These are phyloP conservation scores for Drosophila mojavensis DNA, from an alignment of 1,140 invertebrate genomes.

Conservation along the genomic window DNA sequence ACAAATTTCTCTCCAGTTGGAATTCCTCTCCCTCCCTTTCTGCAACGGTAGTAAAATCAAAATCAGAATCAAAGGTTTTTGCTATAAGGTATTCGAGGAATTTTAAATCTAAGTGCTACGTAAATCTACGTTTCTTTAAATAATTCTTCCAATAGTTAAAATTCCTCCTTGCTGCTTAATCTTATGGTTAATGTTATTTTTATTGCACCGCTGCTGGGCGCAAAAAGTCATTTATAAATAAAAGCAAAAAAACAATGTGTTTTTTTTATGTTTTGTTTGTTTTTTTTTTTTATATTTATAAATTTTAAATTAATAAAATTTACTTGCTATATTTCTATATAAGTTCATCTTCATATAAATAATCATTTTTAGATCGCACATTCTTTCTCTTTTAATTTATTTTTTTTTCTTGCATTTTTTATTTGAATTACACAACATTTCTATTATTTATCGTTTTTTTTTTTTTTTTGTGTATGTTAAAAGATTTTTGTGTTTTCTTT, in stretches of 20 bases:
- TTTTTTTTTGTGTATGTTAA: constrained; percentile 60
- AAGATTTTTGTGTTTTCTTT: constrained; percentile 56
- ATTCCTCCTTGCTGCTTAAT: too few species aligned
- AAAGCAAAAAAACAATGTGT: constrained; percentile 1
- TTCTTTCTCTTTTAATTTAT: constrained; percentile 48
- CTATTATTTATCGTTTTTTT: constrained; percentile 73
- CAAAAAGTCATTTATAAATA: constrained; percentile 26
- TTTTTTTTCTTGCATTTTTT: constrained; percentile 57
- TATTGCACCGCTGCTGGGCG: too few species aligned
- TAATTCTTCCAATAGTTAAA: too few species aligned
- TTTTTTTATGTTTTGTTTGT: constrained; percentile 40
- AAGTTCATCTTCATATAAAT: constrained; percentile 79
- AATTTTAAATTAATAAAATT: constrained; percentile 82
- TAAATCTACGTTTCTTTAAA: too few species aligned
- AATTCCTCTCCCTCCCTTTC: too few species aligned
- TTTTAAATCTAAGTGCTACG: too few species aligned
- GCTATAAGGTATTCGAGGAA: too few species aligned
- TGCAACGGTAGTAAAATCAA: too few species aligned
- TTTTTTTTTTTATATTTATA: constrained; percentile 70
- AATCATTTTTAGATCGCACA: constrained; percentile 80
- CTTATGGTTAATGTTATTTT: too few species aligned
- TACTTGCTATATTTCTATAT: constrained; percentile 81
- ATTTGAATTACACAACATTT: constrained; percentile 82
- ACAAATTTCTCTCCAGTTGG: too few species aligned
- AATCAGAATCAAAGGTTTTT: too few species aligned